These are phyloP conservation scores for Engraulis encrasicolus DNA, from an alignment of 2,113 vertebrate species.

Conservation along the genomic window DNA sequence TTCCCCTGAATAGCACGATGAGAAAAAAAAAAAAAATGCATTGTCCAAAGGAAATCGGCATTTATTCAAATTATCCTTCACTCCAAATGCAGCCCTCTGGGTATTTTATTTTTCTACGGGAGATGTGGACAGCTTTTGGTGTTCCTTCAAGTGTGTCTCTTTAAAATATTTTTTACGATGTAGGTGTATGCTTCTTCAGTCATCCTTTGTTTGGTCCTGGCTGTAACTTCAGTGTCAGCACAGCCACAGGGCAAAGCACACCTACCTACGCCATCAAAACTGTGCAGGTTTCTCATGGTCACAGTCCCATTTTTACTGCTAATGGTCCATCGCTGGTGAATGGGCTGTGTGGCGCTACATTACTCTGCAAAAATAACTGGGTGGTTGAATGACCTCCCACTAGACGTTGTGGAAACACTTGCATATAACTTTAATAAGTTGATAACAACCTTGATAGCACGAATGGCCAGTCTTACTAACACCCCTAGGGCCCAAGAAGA, in stretches of 20 bases:
- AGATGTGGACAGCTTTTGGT: not conserved
- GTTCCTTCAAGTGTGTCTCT: too few relatives aligned
- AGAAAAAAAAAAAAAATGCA: not conserved
- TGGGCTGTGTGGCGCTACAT: not conserved
- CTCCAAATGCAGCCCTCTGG: not conserved
- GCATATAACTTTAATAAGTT: not conserved
- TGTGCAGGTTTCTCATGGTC: too few relatives aligned
- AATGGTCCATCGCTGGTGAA: not conserved
- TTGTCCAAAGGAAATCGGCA: not conserved
- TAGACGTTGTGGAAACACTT: not conserved
- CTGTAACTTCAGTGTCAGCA: too few relatives aligned
- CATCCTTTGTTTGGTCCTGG: too few relatives aligned
- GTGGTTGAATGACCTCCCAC: not conserved
- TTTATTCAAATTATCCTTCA: not conserved
- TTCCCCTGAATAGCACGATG: not conserved
- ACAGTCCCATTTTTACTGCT: too few relatives aligned
- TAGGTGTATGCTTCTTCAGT: too few relatives aligned
- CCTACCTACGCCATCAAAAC: too few relatives aligned
- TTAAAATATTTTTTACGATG: too few relatives aligned
- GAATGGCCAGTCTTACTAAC: not conserved
- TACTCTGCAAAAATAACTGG: not conserved
- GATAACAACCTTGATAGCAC: not conserved
- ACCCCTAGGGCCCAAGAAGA: not conserved
- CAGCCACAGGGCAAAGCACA: too few relatives aligned
- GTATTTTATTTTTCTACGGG: not conserved